Evolutionary conservation across 2,113 vertebrate species (phyloP), one percentile per base, ranked within the genome.

Genomic region (Rhinopomastus cyanomelas): DNA sequence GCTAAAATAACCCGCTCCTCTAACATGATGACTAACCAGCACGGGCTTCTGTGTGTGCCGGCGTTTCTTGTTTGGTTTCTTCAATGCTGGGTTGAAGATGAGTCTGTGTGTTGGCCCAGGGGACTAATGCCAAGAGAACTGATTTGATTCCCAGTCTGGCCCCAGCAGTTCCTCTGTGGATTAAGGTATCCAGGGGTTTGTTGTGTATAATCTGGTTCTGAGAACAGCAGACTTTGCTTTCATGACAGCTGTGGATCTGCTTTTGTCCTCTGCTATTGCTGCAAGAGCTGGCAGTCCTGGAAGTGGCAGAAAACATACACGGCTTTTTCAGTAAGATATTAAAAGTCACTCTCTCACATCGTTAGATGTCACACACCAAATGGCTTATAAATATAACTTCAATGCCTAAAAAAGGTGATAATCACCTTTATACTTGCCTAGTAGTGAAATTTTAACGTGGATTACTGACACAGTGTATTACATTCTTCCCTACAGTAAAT

Each of bases 341-440:
- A 59, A 42, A 90, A 60, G 6, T 34, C 12, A 4, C 12, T 75
- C 5, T 36, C 77, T 86, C 30, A 27, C 76, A 64, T 64, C 49
- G 46, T 60, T 83, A 55, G 46, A 30, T 81, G 68, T 60, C 60
- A 36, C 16, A 16, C 12, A 39, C 6, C 29, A 65, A 18, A 12
- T 11, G 44, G 30, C 42, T 86, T 86, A 52, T 73, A 89, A 57
- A 65, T 82, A 29, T 26, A 83, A 75, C 8, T 66, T 60, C 37
- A 79, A 65, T 77, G 53, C 32, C 11, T 68, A 16, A 81, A 89
- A 76, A 90, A 72, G 25, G 46, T 49, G 30, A 85, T 91, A 62
- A 94, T 86, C 53, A 61, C 46, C 66, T 84, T 81, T 65, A 61
- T 73, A 48, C 22, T 88, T 82, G 23, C 37, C 85, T 91, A 91